Percentiles rank a stretch among this genome's conserved stretches.
Evolutionary conservation across 2,113 vertebrate species (phyloP).

Genomic region (Otocyon megalotis): DNA sequence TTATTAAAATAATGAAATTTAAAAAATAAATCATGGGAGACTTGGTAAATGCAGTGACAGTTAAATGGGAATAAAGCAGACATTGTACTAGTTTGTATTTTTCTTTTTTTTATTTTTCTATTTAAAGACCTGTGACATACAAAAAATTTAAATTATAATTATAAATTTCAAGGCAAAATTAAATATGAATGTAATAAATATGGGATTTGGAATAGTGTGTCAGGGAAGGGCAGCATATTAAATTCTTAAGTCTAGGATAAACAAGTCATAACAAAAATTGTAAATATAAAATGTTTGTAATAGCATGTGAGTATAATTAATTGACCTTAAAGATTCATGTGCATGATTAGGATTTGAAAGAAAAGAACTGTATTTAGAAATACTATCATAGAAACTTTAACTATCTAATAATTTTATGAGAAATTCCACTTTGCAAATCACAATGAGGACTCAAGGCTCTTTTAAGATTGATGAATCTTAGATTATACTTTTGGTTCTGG

Average conservation of each 20-base stretch:
- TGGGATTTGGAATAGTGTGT: background rate
- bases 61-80: background rate
- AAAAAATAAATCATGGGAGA: background rate
- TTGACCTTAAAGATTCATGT: background rate
- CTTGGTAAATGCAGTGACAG: background rate
- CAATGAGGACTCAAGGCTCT: background rate
- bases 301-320: background rate
- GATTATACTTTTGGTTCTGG: background rate
- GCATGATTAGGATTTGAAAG: background rate
- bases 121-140: background rate
- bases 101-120: background rate
- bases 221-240: background rate
- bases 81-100: background rate
- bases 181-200: background rate
- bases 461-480: slow-evolving; percentile 3
- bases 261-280: background rate
- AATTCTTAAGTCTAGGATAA: background rate
- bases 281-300: background rate
- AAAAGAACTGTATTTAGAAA: slow-evolving; percentile 21
- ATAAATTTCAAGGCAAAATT: slow-evolving; percentile 16
- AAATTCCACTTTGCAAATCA: background rate
- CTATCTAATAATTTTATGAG: background rate
- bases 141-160: slow-evolving; percentile 5
- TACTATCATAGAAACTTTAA: background rate
- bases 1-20: background rate